Conservation (phyloP, 2,797 vertebrate species). For the Atherinosoma microstoma region DNA sequence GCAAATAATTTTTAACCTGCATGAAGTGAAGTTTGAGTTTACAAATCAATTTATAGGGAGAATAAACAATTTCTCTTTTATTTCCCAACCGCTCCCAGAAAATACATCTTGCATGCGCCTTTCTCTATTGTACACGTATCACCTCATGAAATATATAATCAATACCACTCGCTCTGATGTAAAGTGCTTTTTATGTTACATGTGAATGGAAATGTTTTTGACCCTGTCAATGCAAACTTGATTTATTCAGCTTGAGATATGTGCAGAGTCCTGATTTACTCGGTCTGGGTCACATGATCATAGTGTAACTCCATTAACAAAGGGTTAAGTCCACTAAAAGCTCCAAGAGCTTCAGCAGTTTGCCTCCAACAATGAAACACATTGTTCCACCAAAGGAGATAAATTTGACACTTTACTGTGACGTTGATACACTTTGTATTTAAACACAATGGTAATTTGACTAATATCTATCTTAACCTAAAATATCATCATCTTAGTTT, state of each 20-base stretch:
- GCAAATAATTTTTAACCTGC: background rate
- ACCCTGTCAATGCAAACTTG: constrained; percentile 48
- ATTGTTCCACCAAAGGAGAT: background rate
- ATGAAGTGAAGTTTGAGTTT: background rate
- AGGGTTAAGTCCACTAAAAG: background rate
- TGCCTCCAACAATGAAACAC: background rate
- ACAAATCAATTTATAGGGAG: background rate
- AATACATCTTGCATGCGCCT: background rate
- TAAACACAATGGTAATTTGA: background rate
- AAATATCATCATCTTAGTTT: background rate
- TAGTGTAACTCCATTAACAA: constrained; percentile 14
- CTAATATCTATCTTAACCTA: background rate
- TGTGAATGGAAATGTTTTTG: constrained; percentile 35
- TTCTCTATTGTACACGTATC: constrained; percentile 5
- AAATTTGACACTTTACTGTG: background rate
- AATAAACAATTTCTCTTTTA: background rate
- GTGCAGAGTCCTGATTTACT: constrained; percentile 19
- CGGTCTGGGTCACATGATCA: background rate
- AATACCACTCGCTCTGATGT: constrained; percentile 35
- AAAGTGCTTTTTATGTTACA: constrained; percentile 42
- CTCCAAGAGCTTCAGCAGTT: background rate
- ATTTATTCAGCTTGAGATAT: constrained; percentile 29
- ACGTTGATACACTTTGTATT: background rate
- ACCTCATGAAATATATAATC: constrained; percentile 42
- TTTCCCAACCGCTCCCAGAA: background rate